These are phyloP conservation scores for Myotis pilosus DNA, from an alignment of 2,797 vertebrate species.

Conservation along the genomic window DNA sequence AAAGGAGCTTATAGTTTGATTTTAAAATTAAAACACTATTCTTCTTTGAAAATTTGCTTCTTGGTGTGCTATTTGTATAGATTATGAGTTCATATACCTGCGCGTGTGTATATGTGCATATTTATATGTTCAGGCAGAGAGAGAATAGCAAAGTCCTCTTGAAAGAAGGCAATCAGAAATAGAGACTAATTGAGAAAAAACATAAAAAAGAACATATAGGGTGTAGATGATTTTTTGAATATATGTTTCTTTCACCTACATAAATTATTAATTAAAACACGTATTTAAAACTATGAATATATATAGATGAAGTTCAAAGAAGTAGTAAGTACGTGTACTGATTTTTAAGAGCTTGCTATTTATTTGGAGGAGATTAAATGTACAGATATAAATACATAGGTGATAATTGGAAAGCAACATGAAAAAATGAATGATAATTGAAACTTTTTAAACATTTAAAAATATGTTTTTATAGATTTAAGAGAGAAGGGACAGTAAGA, in stretches of 20 bases:
- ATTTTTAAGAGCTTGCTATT: conserved; percentile 61
- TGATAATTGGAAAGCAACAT: conserved; percentile 23
- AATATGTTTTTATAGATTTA: no score
- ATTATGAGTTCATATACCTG: not conserved
- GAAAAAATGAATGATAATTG: conserved; percentile 47
- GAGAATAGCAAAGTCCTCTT: not conserved
- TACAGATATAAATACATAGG: conserved; percentile 46
- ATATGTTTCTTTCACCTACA: conserved; percentile 28
- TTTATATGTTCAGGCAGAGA: not conserved
- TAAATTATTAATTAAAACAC: conserved; percentile 37
- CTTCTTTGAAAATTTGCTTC: not conserved
- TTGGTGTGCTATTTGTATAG: not conserved
- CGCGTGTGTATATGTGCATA: not conserved
- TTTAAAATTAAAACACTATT: not conserved
- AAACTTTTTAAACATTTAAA: not conserved
- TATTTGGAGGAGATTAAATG: conserved; percentile 40
- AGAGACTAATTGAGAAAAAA: not conserved
- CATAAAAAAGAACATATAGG: not conserved
- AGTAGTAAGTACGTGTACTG: conserved; percentile 38
- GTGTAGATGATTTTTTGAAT: conserved; percentile 20
- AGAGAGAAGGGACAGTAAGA: no score
- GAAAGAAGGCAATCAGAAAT: not conserved
- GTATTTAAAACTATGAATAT: conserved; percentile 46
- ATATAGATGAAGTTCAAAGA: conserved; percentile 29
- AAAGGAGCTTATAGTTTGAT: not conserved